Base-by-base conservation (phyloP, 1,140 invertebrate genomes). In the Armadillidium nasatum region DNA sequence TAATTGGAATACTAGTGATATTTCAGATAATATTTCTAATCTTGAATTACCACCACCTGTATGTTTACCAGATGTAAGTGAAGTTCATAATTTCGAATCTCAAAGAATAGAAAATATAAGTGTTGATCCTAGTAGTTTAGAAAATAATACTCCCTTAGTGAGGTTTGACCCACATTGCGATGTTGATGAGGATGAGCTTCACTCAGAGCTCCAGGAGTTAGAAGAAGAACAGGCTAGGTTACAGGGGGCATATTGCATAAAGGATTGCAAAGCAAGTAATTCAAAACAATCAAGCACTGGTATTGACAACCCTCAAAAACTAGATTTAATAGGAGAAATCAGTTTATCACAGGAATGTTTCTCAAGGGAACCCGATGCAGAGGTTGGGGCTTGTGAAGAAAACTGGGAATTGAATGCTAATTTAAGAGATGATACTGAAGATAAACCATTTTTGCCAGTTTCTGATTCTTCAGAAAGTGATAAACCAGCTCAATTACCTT, bases 171-270 rank as follows among this genome's bases (percentile, higher is more conserved):
- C 74, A 66, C 66, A 75, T 67, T 22, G 74, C 21, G 85, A 88
- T 77, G 81, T 89, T 60, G 87, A 86, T 50, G 89, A 89, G 73
- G 85, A 85, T 66, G 88, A 89, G 80, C 81, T 90, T n/a, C 86
- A 85, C 68, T 85, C 87, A 50, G 88, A 89, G 83, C 84, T 90
- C 54, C 84, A 87, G 3, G 81, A 81, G 46, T 54, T 78, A 44
- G 78, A 80, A 67, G 78, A 80, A 73, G 76, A 80, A 44, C 78
- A 78, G 67, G 74, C 75, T 60, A 46, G 76, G 46, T 70, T 81
- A 10, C 78, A 81, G 44, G 78, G 78, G 21, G 79, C 79, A 9
- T 80, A 80, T 80, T 74, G 76, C 9, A 76, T 75, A 21, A 72
- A 72, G n/a, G 45, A 60, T 73, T 71, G 33, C 33, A 1, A 33